phyloP scores from a whole-genome alignment of 2,888 invertebrate genomes.

The Melanargia galathea region DNA sequence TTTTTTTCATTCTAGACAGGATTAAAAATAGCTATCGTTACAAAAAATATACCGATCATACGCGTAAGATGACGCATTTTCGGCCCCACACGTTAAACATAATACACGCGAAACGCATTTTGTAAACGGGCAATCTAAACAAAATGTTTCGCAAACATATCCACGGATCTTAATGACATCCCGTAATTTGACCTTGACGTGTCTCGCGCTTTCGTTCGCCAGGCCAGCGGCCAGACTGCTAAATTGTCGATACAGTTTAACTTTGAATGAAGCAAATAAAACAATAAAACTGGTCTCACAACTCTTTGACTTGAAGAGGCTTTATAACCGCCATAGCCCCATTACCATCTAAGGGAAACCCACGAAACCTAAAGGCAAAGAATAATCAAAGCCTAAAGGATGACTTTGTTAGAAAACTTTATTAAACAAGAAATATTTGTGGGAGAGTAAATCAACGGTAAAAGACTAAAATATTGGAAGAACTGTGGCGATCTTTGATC shows the following conservation, averaged over 20 bases:
- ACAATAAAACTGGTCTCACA: conserved; percentile 9
- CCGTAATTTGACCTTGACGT: conserved; percentile 33
- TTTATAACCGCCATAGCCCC: no score
- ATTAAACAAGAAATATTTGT: no score
- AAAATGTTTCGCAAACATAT: conserved; percentile 11
- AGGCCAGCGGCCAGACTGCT: conserved; percentile 5
- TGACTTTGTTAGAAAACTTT: no score
- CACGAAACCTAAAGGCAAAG: no score
- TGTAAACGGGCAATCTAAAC: conserved; percentile 6
- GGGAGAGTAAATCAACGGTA: no score
- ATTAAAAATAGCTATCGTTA: no score
- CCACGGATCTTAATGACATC: conserved; percentile 13
- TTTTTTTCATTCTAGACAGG: no score
- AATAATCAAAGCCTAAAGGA: no score
- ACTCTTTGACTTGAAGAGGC: neutral
- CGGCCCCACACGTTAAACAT: conserved; percentile 7
- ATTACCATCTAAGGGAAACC: no score
- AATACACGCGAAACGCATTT: conserved; percentile 13
- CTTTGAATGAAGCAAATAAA: conserved; percentile 5
- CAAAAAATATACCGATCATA: no score
- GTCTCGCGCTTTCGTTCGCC: conserved; percentile 15
- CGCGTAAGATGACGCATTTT: neutral
- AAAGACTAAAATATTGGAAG: no score
- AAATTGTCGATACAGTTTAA: conserved; percentile 25
- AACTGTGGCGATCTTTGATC: no score